Conservation (phyloP, 2,113 vertebrate species). For the Nycticebus coucang region DNA sequence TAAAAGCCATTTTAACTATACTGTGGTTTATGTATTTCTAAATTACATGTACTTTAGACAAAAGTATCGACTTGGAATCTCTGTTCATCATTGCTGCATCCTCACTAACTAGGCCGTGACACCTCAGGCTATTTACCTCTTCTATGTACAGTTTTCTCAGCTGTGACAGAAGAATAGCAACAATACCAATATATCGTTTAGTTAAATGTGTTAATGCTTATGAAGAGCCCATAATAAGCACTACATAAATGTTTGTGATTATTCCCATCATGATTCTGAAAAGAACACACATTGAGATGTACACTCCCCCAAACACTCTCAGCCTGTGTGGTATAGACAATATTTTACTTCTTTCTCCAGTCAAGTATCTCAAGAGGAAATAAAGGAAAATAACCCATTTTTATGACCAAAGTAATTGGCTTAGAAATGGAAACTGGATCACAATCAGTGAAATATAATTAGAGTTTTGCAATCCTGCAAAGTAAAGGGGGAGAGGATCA, state of each 20-base stretch:
- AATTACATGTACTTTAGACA: neutral
- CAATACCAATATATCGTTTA: neutral
- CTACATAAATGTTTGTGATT: neutral
- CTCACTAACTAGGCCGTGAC: too few relatives aligned
- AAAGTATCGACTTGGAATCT: neutral
- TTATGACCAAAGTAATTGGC: neutral
- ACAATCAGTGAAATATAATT: neutral
- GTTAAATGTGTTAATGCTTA: neutral
- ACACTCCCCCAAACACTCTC: neutral
- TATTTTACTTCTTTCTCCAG: neutral
- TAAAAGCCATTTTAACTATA: neutral
- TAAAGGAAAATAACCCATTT: neutral
- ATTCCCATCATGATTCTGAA: neutral
- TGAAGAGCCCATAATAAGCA: neutral
- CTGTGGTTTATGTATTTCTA: neutral
- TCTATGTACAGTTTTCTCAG: neutral
- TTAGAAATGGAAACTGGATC: neutral
- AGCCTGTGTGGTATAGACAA: neutral
- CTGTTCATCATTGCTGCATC: neutral
- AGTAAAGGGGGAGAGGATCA: neutral
- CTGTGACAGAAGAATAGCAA: neutral
- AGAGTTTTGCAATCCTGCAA: neutral
- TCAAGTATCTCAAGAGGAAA: neutral
- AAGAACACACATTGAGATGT: neutral
- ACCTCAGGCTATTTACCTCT: too few relatives aligned